Conservation (phyloP, 1,140 invertebrate species). For the Nasonia longicornis region DNA sequence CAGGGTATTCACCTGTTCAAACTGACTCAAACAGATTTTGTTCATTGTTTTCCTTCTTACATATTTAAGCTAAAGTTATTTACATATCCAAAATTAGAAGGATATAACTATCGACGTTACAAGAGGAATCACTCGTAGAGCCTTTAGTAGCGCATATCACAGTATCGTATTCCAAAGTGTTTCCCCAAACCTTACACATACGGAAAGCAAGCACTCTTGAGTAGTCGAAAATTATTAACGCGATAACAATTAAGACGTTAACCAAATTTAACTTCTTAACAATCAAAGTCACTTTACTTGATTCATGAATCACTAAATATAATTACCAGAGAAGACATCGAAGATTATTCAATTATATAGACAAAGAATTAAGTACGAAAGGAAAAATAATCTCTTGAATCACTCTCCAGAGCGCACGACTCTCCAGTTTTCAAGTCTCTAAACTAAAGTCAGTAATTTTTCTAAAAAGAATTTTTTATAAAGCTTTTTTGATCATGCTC, state of each 20-base stretch:
- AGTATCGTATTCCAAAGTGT: constrained; percentile 63
- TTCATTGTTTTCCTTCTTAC: neutral
- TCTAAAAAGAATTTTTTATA: constrained; percentile 18
- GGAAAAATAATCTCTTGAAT: neutral
- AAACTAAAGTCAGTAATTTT: constrained; percentile 20
- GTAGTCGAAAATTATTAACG: neutral
- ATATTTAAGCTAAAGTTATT: constrained; percentile 52
- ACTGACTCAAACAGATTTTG: constrained; percentile 25
- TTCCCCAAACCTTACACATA: constrained; percentile 28
- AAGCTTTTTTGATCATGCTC: constrained; percentile 43
- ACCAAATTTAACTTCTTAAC: neutral
- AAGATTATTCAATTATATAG: neutral
- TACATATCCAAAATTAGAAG: constrained; percentile 48
- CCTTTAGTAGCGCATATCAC: constrained; percentile 68
- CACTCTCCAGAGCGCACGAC: constrained; percentile 14
- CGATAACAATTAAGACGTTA: neutral
- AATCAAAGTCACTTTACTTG: neutral
- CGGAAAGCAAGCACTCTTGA: constrained; percentile 32
- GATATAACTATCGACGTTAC: constrained; percentile 35
- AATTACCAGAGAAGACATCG: neutral
- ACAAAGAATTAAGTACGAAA: constrained; percentile 3
- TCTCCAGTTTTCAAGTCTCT: neutral
- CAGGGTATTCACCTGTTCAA: neutral
- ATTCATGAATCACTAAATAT: neutral
- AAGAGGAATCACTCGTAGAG: constrained; percentile 51